Evolutionary conservation across 2,797 vertebrate genomes (phyloP), one percentile per base, ranked within the genome.

Genomic region (Delichon dasypus): DNA sequence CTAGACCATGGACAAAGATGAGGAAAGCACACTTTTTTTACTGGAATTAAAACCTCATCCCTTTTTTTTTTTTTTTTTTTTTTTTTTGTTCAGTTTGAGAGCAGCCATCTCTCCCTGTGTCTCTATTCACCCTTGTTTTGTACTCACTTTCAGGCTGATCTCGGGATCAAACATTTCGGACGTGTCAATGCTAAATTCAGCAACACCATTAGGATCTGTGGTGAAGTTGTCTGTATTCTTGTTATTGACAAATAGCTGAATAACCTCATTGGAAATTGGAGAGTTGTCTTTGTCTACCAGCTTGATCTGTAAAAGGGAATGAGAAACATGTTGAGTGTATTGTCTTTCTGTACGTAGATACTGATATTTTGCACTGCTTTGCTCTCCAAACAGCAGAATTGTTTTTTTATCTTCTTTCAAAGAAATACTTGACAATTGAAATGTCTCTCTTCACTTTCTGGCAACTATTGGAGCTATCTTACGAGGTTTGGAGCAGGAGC

Each of bases 141-240:
- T 79, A 95, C 98, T 93, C 68, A 99, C 99, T 97, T 42, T 93
- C 30, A 99, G 83, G 57, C 0, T 44, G 25, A 98, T 93, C 4
- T 29, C 15, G 0, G 84, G 34, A 40, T 97, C 98, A 97, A 98
- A 38, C 57, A 94, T 70, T 93, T 90, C 25, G 0, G 97, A 96
- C 0, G 98, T 99, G 93, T 98, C 93, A 47, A 99, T 97, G 34
- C 98, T 98, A 88, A 99, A 98, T 2, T 60, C 58, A 67, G 97
- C 98, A 79, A 98, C 21, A 14, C 98, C 99, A 1, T 95, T 96
- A 11, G 18, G 36, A 85, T 98, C 95, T 8, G 98, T 98, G 5
- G 90, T 98, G 42, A 99, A 97, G 2, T 94, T 98, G 26, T 94
- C 81, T 21, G 88, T 53, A 9, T 96, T 60, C 27, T 30, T 54